Evolutionary conservation across 2,888 invertebrate species (phyloP).

Genomic region (Synanthedon vespiformis): DNA sequence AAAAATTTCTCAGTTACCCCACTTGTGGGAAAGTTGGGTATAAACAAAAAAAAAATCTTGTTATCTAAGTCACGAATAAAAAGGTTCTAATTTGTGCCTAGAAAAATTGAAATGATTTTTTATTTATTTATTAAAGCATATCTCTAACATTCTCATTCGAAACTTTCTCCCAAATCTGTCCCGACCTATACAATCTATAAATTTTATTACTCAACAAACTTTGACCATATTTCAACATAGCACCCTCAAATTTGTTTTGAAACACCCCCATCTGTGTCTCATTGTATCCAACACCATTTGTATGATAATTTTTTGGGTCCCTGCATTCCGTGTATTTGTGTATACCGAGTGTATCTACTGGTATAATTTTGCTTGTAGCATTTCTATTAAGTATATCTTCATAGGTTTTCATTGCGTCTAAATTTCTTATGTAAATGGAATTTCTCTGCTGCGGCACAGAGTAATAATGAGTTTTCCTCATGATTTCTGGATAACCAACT

Average conservation of each 20-base stretch:
- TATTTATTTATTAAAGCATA: constrained; percentile 22
- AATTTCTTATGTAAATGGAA: constrained; percentile 42
- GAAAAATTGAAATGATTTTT: not conserved
- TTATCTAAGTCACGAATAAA: too few relatives aligned
- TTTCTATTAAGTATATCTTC: constrained; percentile 49
- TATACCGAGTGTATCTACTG: constrained; percentile 42
- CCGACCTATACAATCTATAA: constrained; percentile 54
- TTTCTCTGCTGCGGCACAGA: constrained; percentile 30
- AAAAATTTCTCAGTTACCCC: too few relatives aligned
- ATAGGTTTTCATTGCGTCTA: constrained; percentile 54
- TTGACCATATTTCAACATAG: constrained; percentile 62
- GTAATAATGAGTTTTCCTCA: constrained; percentile 59
- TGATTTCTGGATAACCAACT: constrained; percentile 48
- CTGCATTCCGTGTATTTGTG: constrained; percentile 64
- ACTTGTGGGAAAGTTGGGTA: too few relatives aligned
- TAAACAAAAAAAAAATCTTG: too few relatives aligned
- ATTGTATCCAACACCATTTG: constrained; percentile 43
- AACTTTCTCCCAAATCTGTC: constrained; percentile 59
- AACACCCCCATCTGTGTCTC: constrained; percentile 59
- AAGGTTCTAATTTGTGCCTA: too few relatives aligned
- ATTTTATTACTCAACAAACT: constrained; percentile 57
- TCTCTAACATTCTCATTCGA: constrained; percentile 48
- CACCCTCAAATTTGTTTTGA: constrained; percentile 63
- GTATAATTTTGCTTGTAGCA: constrained; percentile 28
- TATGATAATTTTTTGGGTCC: constrained; percentile 40